These are phyloP conservation scores for Cephus pygmeus DNA, from an alignment of 2,888 invertebrate genomes.

Conservation along the genomic window DNA sequence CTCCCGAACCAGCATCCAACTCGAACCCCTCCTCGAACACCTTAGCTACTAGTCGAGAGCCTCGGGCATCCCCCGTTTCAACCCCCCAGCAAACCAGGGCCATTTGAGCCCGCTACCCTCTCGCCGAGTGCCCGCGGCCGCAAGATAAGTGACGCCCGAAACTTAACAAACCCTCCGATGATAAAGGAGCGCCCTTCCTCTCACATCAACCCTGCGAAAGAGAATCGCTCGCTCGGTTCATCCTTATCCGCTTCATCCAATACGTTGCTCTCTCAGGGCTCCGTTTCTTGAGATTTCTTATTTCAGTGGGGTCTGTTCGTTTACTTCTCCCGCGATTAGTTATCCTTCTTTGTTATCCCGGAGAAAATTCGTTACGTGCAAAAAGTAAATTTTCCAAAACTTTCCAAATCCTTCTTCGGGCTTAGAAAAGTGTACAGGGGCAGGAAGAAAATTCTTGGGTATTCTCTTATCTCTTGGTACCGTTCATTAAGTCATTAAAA, in stretches of 20 bases:
- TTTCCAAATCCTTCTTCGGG: background rate
- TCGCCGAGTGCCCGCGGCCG: conserved; percentile 41
- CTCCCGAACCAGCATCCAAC: background rate
- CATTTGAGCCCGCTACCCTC: background rate
- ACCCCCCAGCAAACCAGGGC: conserved; percentile 1
- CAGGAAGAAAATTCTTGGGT: background rate
- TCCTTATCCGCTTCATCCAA: background rate
- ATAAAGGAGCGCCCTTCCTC: conserved; percentile 3
- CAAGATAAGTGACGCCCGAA: conserved; percentile 61
- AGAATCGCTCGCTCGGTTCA: background rate
- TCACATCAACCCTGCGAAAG: background rate
- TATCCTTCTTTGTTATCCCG: background rate
- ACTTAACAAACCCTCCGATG: conserved; percentile 50
- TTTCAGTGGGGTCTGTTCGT: background rate
- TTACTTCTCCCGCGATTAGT: background rate
- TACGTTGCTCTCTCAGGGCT: background rate
- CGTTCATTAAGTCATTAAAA: background rate
- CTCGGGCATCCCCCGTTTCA: conserved; percentile 6
- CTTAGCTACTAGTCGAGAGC: conserved; percentile 6
- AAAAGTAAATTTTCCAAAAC: background rate
- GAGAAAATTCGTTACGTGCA: background rate
- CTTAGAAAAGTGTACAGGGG: background rate
- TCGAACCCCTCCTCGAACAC: background rate
- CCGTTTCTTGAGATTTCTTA: background rate
- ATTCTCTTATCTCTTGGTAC: background rate